A percentile compares a stretch with the other conserved stretches of the same genome.
These are phyloP conservation scores for Sebastes cheni DNA, from an alignment of 2,797 vertebrate genomes.

Conservation along the genomic window DNA sequence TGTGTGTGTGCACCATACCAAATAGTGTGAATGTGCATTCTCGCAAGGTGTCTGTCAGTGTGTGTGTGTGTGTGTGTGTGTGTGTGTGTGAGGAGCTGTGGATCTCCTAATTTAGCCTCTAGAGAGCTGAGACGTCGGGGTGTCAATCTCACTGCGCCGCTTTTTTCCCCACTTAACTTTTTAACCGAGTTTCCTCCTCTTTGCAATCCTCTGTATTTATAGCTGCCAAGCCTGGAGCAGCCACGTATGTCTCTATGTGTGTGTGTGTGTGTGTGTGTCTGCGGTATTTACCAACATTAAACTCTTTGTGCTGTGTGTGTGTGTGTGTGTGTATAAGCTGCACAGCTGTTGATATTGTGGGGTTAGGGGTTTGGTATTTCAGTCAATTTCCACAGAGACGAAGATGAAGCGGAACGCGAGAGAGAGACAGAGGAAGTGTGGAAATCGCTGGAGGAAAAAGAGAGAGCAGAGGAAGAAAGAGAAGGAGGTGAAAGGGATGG, in stretches of 20 bases:
- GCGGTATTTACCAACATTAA: constrained; percentile 78
- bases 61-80: constrained; percentile 34
- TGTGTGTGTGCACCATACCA: constrained; percentile 3
- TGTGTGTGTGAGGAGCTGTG: constrained; percentile 55
- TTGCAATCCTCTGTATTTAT: constrained; percentile 81
- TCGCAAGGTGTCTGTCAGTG: constrained; percentile 52
- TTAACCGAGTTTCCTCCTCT: constrained; percentile 81
- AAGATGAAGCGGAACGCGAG: constrained; percentile 61
- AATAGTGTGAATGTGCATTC: constrained; percentile 40
- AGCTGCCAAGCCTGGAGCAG: constrained; percentile 79
- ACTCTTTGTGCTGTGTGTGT: constrained; percentile 61
- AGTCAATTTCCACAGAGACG: constrained; percentile 77
- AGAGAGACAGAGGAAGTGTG: constrained; percentile 70
- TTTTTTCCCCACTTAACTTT: constrained; percentile 84
- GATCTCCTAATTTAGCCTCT: constrained; percentile 84
- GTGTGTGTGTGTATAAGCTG: constrained; percentile 38
- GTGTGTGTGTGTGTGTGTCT: constrained; percentile 42
- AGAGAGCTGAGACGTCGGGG: constrained; percentile 79
- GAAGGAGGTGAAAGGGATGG: constrained; percentile 61
- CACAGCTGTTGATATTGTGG: constrained; percentile 81
- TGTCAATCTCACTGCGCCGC: constrained; percentile 77
- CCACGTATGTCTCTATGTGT: constrained; percentile 34
- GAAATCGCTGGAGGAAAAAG: constrained; percentile 76
- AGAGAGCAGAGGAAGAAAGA: constrained; percentile 62
- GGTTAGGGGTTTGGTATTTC: constrained; percentile 79